Base-by-base conservation (phyloP, 2,113 vertebrate genomes). In the Fukomys damarensis region DNA sequence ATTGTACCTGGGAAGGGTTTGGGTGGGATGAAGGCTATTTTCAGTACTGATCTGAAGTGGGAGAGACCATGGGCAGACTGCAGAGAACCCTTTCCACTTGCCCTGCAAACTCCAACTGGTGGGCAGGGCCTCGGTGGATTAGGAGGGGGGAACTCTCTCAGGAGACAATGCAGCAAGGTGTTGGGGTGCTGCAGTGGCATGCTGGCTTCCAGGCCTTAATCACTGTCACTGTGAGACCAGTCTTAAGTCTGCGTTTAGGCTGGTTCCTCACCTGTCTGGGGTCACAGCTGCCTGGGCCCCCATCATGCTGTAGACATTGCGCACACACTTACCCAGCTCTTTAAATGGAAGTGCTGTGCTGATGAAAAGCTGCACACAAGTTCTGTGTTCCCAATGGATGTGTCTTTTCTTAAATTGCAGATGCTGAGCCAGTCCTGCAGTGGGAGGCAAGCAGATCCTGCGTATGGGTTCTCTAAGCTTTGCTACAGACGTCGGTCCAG, bases 361-460 rank as follows among this genome's bases (percentile, higher is more conserved):
- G 86, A 86, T 20, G 79, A 61, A 61, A 49, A 72, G 7, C 6
- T 32, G 20, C 52, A 43, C 3, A 32, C 2, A 76, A n/a, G 16
- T 56, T 83, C 63, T 87, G 56, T 35, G 24, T 52, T 87, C 81
- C 59, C 24, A 1, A 63, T 6, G 20, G 16, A 30, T 26, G 26
- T 70, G 7, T 38, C n/a, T 86, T 43, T 77, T 80, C 81, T 96
- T 63, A 83, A 28, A 43, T 28, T 43, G 63, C 93, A 94, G 80
- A 49, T 41, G 9, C 81, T 41, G 30, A 89, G 79, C 72, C 56
- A 52, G 0, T 30, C 2, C 56, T 32, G 3, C 13, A 13, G 30
- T 2, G 30, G 49, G n/a, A 84, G 22, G 59, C 6, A 30, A 22
- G 19, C 80, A 32, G 0, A 24, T 70, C 59, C 90, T 32, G 17